Evolutionary conservation across 2,888 invertebrate genomes (phyloP), one percentile per base, ranked within the genome.

Genomic region (Synanthedon andrenaeformis): DNA sequence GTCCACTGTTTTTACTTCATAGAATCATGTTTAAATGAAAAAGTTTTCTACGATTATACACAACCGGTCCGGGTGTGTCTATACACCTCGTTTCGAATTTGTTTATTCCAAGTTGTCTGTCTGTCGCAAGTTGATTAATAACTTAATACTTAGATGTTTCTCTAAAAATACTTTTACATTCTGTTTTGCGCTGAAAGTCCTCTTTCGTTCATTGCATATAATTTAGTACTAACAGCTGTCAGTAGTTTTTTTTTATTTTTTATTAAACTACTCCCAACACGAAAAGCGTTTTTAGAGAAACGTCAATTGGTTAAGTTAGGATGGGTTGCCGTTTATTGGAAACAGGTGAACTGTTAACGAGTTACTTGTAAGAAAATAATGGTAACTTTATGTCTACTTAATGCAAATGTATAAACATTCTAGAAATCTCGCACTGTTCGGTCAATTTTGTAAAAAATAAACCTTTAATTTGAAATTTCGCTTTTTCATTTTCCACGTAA

Each of bases 371-470:
- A 87, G 86, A 75, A 76, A 78, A 82, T 83, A 79, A 83, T 79
- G 75, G 79, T 85, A 84, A 81, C 81, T 83, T 79, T 84, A 84
- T 86, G 84, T 86, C 87, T 87, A 87, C 87, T 86, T 87, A 87
- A 85, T 83, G 85, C 87, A 86, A 87, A 82, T 86, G 85, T 86
- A 35, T 35, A 86, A 86, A 87, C 87, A 81, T 86, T 83, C 82
- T 87, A 86, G 86, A 86, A 87, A 87, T 87, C 86, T 87, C 87
- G 87, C 87, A 87, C 87, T 87, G 86, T 87, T 87, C 87, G 87
- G 87, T 87, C 87, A 87, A 87, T 86, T 87, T 87, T 87, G 83
- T 85, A 84, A 84, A 83, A 81, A 85, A 85, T 82, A 79, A 79
- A 86, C 85, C 76, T 82, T 84, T 85, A 80, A 84, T 82, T 85